phyloP scores from a whole-genome alignment of 2,888 invertebrate genomes.

The Pseudococcus viburni region DNA sequence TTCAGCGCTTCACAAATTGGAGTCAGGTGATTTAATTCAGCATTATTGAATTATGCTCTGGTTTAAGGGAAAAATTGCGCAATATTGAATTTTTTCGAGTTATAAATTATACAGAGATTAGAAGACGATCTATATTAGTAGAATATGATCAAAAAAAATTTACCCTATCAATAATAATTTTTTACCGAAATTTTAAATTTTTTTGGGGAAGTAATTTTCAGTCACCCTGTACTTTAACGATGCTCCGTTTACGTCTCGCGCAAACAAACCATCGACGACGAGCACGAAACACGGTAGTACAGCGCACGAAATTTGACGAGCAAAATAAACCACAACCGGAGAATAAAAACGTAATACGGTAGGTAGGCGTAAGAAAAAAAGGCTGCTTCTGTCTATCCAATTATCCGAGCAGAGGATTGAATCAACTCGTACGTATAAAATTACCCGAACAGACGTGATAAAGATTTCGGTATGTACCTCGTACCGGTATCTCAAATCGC shows the following conservation, averaged over 20 bases:
- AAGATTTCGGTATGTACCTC: not conserved
- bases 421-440: not conserved
- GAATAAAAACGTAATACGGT: slow-evolving; percentile 24
- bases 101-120: no score
- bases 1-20: no score
- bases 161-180: no score
- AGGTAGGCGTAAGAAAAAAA: not conserved
- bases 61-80: no score
- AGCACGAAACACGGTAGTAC: slow-evolving; percentile 6
- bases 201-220: no score
- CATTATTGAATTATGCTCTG: no score
- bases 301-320: not conserved
- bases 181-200: no score
- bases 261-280: not conserved
- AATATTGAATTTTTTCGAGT: no score
- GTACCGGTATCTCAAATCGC: not conserved
- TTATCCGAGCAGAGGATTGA: not conserved
- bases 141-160: no score
- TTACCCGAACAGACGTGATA: not conserved
- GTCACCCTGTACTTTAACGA: slow-evolving; percentile 21
- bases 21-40: no score
- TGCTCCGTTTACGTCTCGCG: not conserved
- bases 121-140: no score
- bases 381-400: slow-evolving; percentile 5
- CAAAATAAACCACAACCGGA: not conserved